Percentiles rank a stretch among this genome's conserved stretches.
phyloP scores from a whole-genome alignment of 1,140 invertebrate species.

The Piezodorus guildinii region DNA sequence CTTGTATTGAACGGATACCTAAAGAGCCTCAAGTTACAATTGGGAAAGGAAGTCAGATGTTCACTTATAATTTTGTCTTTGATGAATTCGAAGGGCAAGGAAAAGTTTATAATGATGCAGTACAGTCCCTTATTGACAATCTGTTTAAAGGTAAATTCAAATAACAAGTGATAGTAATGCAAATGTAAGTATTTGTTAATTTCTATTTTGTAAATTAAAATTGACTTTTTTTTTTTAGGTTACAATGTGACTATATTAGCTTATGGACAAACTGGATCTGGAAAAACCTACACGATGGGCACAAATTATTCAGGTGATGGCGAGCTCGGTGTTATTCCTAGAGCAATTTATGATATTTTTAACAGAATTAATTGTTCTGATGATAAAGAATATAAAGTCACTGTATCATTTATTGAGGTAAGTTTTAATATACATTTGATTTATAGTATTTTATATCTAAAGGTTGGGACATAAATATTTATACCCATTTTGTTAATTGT shows the following conservation, averaged over 20 bases:
- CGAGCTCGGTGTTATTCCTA: constrained; percentile 69
- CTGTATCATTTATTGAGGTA: constrained; percentile 49
- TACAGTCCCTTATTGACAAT: constrained; percentile 33
- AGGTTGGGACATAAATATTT: too few species aligned
- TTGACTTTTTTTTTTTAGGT: constrained; percentile 39
- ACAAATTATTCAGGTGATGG: constrained; percentile 57
- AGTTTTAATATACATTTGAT: neutral
- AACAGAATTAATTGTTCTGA: constrained; percentile 47
- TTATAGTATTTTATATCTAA: too few species aligned
- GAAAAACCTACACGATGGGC: constrained; percentile 88
- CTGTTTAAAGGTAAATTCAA: constrained; percentile 18
- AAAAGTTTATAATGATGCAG: constrained; percentile 62
- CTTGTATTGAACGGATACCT: constrained; percentile 38
- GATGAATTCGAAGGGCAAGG: constrained; percentile 53
- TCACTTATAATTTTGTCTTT: constrained; percentile 84
- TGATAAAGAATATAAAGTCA: constrained; percentile 55
- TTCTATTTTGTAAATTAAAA: constrained; percentile 12
- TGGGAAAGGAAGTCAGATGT: constrained; percentile 55
- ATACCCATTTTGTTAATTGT: neutral
- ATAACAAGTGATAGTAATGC: too few species aligned
- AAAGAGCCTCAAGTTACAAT: constrained; percentile 58
- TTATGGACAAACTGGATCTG: constrained; percentile 89
- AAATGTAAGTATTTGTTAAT: constrained; percentile 7
- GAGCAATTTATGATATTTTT: constrained; percentile 75
- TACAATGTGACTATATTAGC: constrained; percentile 88